Conservation (phyloP, 1,140 invertebrate species). For the Paracyclopina nana region DNA sequence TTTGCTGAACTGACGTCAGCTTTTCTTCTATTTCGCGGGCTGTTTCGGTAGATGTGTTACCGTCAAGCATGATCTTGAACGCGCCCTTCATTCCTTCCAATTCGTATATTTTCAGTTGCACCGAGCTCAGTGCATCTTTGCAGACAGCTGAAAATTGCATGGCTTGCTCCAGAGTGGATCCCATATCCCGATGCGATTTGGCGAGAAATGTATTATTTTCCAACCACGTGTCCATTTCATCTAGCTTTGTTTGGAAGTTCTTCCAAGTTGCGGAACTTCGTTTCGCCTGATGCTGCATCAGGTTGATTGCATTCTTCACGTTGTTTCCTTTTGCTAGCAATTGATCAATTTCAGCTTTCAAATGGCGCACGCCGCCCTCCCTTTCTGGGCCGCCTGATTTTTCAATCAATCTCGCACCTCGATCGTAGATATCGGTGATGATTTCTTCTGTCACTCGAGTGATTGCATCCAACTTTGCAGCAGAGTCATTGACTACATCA, state of each 20-base stretch:
- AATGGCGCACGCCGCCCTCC: too few relatives aligned
- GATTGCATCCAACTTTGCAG: too few relatives aligned
- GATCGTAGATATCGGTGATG: too few relatives aligned
- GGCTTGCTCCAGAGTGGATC: background rate
- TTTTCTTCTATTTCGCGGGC: too few relatives aligned
- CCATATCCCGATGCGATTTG: background rate
- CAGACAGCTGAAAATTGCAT: background rate
- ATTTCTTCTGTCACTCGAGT: too few relatives aligned
- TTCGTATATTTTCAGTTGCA: background rate
- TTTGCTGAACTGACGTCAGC: too few relatives aligned
- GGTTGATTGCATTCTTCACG: background rate
- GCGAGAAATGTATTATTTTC: background rate
- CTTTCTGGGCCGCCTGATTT: too few relatives aligned
- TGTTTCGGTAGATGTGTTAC: too few relatives aligned
- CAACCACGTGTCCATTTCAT: background rate
- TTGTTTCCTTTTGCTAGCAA: background rate
- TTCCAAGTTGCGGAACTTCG: background rate
- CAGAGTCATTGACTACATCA: too few relatives aligned
- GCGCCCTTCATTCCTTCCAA: slow-evolving; percentile 1
- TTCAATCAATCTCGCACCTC: too few relatives aligned
- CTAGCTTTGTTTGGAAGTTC: background rate
- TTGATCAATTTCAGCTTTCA: too few relatives aligned
- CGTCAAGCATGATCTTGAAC: background rate
- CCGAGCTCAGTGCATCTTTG: background rate
- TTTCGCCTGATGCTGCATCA: background rate